Base-by-base conservation (phyloP, 1,140 invertebrate genomes). In the Anadara kagoshimensis region DNA sequence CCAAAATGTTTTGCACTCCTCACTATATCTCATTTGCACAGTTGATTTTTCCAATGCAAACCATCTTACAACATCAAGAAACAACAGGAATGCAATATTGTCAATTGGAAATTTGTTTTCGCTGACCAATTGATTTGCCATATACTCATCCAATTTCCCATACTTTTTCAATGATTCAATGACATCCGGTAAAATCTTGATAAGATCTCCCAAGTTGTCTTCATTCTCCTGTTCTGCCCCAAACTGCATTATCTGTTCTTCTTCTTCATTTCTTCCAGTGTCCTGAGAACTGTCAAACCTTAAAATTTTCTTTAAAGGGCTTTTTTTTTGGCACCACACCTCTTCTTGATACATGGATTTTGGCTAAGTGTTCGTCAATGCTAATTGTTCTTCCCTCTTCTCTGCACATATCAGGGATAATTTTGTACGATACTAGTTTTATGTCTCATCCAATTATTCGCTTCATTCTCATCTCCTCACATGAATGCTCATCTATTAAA, bases 341-440 rank as follows among this genome's bases (percentile, higher is more conserved):
- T 2, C 47, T 24, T 26, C 24, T 26, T 53, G 49, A 66, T 10
- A 66, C 11, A 54, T 66, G 63, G 24, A 66, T 66, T 12, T 12
- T 51, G 14, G 53, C 63, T 29, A 26, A 53, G 0, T 53, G 2
- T 14, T 5, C 7, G 36, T 66, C 7, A 7, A 66, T 54, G 18
- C 5, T 53, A 36, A 66, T 66, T 26, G n/a, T 18, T 53, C 63
- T 3, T 16, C 63, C 63, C n/a, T 66, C 47, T 56, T 67, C 65
- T 43, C 29, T 36, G 11, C 65, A 67, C 1, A 67, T 16, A 12
- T 67, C 65, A 24, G 51, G 65, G 20, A 67, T 57, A 1, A 67
- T n/a, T 3, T 12, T 11, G 22, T 29, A 67, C 7, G 56, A 56
- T 22, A 41, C 24, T 14, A 63, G 3, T 14, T 11, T 20, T 11